Evolutionary conservation across 2,888 invertebrate species (phyloP).

Genomic region (Bembecia ichneumoniformis): DNA sequence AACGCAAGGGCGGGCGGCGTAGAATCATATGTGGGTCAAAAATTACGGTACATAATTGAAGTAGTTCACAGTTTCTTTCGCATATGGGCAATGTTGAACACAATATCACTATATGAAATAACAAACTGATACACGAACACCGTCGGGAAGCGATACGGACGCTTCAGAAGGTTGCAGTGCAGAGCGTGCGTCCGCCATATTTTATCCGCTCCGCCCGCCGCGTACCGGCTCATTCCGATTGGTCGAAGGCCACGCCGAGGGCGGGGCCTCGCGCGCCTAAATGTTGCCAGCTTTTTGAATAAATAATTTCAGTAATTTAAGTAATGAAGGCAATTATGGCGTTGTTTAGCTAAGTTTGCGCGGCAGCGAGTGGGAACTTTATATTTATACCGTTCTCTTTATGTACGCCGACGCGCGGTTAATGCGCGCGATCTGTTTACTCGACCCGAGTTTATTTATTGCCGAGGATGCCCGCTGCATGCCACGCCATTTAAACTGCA

Average conservation of each 20-base stretch:
- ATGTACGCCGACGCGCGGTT: constrained; percentile 71
- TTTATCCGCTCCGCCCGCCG: constrained; percentile 53
- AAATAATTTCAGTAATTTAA: constrained; percentile 74
- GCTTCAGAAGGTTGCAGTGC: constrained; percentile 20
- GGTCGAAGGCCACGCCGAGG: constrained; percentile 28
- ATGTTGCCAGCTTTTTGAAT: constrained; percentile 74
- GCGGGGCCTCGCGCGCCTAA: constrained; percentile 47
- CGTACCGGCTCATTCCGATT: constrained; percentile 32
- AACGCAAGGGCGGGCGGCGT: constrained; percentile 13
- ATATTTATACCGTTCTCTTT: constrained; percentile 72
- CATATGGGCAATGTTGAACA: background rate
- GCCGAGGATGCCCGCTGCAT: constrained; percentile 55
- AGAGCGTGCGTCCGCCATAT: constrained; percentile 52
- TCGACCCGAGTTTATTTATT: constrained; percentile 56
- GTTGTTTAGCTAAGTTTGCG: constrained; percentile 74
- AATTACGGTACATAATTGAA: constrained; percentile 5
- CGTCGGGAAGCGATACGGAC: constrained; percentile 20
- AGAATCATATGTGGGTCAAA: constrained; percentile 1
- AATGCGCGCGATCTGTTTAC: constrained; percentile 71
- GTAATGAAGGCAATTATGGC: constrained; percentile 74
- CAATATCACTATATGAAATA: constrained; percentile 9
- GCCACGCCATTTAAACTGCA: constrained; percentile 66
- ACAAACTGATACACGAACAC: constrained; percentile 26
- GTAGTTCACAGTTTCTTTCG: too few species aligned
- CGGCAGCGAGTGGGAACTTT: constrained; percentile 69